These are phyloP conservation scores for Monarcha castaneiventris DNA, from an alignment of 2,113 vertebrate genomes.

Conservation along the genomic window DNA sequence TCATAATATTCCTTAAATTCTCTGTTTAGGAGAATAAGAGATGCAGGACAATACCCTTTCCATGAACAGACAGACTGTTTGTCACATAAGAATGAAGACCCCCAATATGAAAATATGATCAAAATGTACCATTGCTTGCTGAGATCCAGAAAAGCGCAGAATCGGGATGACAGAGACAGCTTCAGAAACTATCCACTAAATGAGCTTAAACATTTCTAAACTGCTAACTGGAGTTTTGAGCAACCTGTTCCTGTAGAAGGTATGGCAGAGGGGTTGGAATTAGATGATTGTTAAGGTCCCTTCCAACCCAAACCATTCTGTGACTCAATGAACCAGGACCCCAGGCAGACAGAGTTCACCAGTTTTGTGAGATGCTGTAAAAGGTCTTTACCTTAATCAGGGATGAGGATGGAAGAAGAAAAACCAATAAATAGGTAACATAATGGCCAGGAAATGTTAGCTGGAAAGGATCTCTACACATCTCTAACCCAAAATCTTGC, in stretches of 20 bases:
- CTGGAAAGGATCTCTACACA: background rate
- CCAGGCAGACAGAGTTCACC: background rate
- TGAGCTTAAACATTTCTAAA: background rate
- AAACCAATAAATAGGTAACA: background rate
- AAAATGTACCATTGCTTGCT: background rate
- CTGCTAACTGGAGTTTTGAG: background rate
- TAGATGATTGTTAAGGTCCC: background rate
- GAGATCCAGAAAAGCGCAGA: background rate
- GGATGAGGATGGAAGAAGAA: background rate
- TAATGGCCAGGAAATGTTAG: background rate
- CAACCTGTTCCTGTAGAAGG: background rate
- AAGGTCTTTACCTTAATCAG: background rate
- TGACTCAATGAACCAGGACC: background rate
- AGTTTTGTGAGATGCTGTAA: background rate
- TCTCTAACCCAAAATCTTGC: background rate
- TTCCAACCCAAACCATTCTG: background rate
- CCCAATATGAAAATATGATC: background rate
- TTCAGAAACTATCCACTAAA: background rate
- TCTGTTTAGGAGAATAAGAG: background rate
- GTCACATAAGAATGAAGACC: fast-evolving
- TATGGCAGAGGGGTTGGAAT: background rate
- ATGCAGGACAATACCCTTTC: background rate
- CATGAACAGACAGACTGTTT: background rate
- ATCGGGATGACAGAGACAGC: background rate
- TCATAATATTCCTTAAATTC: background rate